Evolutionary conservation across 2,888 invertebrate genomes (phyloP), one percentile per base, ranked within the genome.

Genomic region (Drosophila nr. medialis): DNA sequence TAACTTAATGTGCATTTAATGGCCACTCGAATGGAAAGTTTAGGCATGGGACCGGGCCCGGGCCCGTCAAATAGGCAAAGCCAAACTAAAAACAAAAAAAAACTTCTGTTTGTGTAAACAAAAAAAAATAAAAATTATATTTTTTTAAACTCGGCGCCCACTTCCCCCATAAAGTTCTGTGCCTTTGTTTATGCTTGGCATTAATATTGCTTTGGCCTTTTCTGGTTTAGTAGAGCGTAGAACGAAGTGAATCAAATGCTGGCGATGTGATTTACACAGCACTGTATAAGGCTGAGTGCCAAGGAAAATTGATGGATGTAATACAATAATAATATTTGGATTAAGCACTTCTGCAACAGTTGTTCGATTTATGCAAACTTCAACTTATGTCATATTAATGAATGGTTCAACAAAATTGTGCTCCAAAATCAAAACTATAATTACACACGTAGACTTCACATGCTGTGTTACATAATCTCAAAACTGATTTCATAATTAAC

Each of bases 1-100:
- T 67, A 54, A 64, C 61, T 72, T 79, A 62, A 79, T 82, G 48
- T 54, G 64, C n/a, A 50, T 87, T 77, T 73, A 80, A 77, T 87
- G 77, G 48, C 50, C 61, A 61, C 49, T 55, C 53, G 63, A 80
- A 73, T 64, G 76, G 76, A 75, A 75, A 80, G 64, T 75, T 45
- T 55, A 27, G 48, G 36, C 50, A 50, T 34, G 8, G 8, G 30
- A 8, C 8, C 30, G 34, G 21, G 24, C 48, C 32, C 58, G n/a
- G n/a, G n/a, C n/a, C n/a, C n/a, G n/a, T n/a, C n/a, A n/a, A n/a
- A n/a, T n/a, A n/a, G n/a, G n/a, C n/a, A n/a, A n/a, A 50, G 38
- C 54, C 59, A 61, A 75, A 71, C 45, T 21, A 45, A n/a, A 21
- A 67, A 56, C 32, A 61, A 76, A 50, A 21, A 21, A 45, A 32